These are phyloP conservation scores for Valencia hispanica DNA, from an alignment of 2,797 vertebrate species.

Conservation along the genomic window DNA sequence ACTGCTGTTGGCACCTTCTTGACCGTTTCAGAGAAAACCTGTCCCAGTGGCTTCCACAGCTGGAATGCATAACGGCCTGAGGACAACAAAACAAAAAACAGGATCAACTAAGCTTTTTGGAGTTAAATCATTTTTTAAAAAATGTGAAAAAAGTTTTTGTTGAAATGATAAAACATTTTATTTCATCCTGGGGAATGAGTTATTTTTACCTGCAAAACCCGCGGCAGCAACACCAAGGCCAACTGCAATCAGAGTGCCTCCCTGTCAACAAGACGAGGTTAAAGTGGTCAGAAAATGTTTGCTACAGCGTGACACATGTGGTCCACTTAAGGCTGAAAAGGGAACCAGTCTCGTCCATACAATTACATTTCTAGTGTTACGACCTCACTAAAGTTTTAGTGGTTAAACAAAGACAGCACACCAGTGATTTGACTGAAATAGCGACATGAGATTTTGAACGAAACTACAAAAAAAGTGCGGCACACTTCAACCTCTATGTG, in stretches of 20 bases:
- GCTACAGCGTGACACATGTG: background rate
- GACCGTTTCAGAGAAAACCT: slow-evolving; percentile 84
- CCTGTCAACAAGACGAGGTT: slow-evolving; percentile 69
- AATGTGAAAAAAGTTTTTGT: no score
- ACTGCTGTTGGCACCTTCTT: slow-evolving; percentile 87
- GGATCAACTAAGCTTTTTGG: background rate
- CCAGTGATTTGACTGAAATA: no score
- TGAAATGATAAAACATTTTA: no score
- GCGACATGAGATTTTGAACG: background rate
- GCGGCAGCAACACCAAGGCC: slow-evolving; percentile 90
- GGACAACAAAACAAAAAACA: slow-evolving; percentile 27
- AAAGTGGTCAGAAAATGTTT: background rate
- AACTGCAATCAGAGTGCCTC: slow-evolving; percentile 84
- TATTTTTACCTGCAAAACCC: slow-evolving; percentile 87
- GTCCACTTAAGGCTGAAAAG: background rate
- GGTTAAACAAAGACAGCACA: background rate
- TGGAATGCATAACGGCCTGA: slow-evolving; percentile 89
- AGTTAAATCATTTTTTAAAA: no score
- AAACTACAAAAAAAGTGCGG: background rate
- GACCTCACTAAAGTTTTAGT: background rate
- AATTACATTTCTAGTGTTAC: background rate
- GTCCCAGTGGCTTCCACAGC: slow-evolving; percentile 91
- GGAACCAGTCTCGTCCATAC: background rate
- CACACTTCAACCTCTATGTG: background rate
- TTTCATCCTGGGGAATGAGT: background rate